A percentile compares a stretch with the other conserved stretches of the same genome.
These are phyloP conservation scores for Rhadinocentrus ornatus DNA, from an alignment of 2,797 vertebrate genomes.

Conservation along the genomic window DNA sequence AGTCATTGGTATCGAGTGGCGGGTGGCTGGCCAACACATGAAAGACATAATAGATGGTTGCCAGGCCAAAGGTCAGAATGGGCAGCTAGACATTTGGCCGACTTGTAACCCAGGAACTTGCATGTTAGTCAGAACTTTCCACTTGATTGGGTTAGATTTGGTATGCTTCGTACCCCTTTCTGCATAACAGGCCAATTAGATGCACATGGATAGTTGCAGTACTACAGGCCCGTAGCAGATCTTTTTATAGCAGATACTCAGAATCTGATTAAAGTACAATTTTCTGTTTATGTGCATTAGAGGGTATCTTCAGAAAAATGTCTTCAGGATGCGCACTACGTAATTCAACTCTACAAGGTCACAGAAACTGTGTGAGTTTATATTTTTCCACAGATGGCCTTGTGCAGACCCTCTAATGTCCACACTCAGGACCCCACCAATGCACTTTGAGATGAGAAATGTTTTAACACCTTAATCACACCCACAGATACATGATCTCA, in stretches of 20 bases:
- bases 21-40: slow-evolving; percentile 62
- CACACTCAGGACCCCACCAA: neutral
- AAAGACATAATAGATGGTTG: slow-evolving; percentile 65
- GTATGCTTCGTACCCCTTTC: slow-evolving; percentile 39
- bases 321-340: neutral
- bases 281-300: neutral
- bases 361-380: slow-evolving; percentile 18
- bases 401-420: neutral
- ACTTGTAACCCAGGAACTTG: slow-evolving; percentile 73
- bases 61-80: slow-evolving; percentile 67
- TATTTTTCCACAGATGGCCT: neutral
- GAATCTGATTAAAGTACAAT: neutral
- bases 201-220: neutral
- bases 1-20: slow-evolving; percentile 50
- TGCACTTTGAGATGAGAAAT: neutral
- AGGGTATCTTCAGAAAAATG: neutral
- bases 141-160: slow-evolving; percentile 67
- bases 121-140: slow-evolving; percentile 59
- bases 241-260: neutral
- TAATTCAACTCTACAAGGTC: neutral
- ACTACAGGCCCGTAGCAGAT: neutral
- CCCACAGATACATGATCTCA: neutral
- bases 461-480: too few species aligned
- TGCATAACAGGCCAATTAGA: slow-evolving; percentile 41
- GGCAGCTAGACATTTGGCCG: slow-evolving; percentile 79